Evolutionary conservation across 2,888 invertebrate genomes (phyloP).

Genomic region (Odontocolon sp.): DNA sequence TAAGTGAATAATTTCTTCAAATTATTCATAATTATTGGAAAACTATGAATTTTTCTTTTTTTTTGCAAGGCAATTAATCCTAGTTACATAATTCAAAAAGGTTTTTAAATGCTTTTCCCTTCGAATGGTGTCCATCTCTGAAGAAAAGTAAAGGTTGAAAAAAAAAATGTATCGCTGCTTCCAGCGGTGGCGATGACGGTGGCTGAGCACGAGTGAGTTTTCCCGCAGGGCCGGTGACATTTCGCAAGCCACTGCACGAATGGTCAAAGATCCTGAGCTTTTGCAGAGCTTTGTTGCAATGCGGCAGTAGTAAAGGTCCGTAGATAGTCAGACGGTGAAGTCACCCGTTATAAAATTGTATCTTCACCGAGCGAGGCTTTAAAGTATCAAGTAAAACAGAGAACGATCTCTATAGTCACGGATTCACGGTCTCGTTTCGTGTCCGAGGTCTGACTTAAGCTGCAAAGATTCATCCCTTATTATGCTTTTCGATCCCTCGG

Average conservation of each 20-base stretch:
- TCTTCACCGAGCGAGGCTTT: conserved; percentile 16
- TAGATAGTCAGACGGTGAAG: conserved; percentile 3
- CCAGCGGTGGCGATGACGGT: background rate
- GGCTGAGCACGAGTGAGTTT: background rate
- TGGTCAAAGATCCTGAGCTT: conserved; percentile 4
- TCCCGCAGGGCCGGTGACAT: background rate
- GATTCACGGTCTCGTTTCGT: conserved; percentile 28
- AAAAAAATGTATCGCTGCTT: background rate
- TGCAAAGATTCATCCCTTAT: conserved; percentile 25
- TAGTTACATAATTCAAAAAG: no score
- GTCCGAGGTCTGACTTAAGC: conserved; percentile 20
- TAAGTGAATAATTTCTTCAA: no score
- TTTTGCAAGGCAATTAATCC: no score
- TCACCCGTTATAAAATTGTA: conserved; percentile 41
- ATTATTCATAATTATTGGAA: no score
- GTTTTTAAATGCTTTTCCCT: no score
- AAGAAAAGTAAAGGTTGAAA: background rate
- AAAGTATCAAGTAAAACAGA: conserved; percentile 26
- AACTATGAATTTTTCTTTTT: no score
- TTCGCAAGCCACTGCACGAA: conserved; percentile 2
- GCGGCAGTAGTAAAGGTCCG: conserved; percentile 50
- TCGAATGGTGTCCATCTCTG: no score
- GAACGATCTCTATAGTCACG: background rate
- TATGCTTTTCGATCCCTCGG: conserved; percentile 39
- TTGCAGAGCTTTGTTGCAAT: conserved; percentile 23